Conservation (phyloP, 1,140 invertebrate genomes). For the Leptopilina boulardi region DNA sequence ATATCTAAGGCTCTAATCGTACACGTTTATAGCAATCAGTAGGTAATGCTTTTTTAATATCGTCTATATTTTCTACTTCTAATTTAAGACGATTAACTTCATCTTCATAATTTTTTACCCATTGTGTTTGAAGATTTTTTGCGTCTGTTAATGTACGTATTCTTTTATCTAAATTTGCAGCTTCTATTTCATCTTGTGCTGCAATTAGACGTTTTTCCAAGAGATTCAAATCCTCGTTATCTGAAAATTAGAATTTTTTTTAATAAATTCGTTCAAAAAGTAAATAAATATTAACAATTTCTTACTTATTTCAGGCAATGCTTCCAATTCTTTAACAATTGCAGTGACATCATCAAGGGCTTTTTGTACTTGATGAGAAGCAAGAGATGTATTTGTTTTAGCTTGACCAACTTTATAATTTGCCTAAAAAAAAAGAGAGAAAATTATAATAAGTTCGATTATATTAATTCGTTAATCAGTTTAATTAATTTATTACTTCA, state of each 20-base stretch:
- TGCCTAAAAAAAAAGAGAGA: conserved; percentile 72
- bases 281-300: conserved; percentile 14
- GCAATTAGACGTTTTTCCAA: conserved; percentile 84
- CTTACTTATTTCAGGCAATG: conserved; percentile 84
- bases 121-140: conserved; percentile 85
- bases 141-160: conserved; percentile 84
- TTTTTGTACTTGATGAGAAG: conserved; percentile 87
- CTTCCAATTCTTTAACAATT: conserved; percentile 88
- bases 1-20: conserved; percentile 78
- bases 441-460: conserved; percentile 2
- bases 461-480: conserved; percentile 19
- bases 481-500: conserved; percentile 76
- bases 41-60: conserved; percentile 89
- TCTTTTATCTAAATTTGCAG: conserved; percentile 86
- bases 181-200: conserved; percentile 85
- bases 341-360: conserved; percentile 86
- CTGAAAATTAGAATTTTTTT: conserved; percentile 59
- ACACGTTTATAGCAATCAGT: conserved; percentile 87
- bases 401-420: conserved; percentile 90
- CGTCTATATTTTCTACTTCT: conserved; percentile 92
- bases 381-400: conserved; percentile 86
- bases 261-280: not conserved
- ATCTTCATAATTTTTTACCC: conserved; percentile 89
- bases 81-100: conserved; percentile 84
- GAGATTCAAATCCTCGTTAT: conserved; percentile 81